phyloP scores from a whole-genome alignment of 2,113 vertebrate genomes.

The Syrrhaptes paradoxus region DNA sequence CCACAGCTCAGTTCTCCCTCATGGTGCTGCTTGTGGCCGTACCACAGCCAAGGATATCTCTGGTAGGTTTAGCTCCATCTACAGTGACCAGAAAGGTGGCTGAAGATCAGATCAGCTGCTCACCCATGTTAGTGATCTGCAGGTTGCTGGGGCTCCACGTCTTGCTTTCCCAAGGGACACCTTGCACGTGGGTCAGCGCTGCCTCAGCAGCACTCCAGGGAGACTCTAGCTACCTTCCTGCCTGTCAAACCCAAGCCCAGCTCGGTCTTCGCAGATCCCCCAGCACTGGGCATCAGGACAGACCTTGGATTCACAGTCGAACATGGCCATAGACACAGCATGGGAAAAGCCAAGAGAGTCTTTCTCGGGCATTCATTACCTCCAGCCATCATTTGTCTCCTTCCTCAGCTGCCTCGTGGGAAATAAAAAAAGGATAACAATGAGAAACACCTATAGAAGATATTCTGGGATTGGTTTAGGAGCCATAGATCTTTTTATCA shows the following conservation, averaged over 20 bases:
- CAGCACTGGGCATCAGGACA: not conserved
- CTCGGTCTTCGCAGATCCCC: not conserved
- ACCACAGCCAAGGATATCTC: not conserved
- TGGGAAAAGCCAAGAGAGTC: not conserved
- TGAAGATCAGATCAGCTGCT: not conserved
- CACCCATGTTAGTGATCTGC: not conserved
- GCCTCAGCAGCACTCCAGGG: not conserved
- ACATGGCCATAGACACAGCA: not conserved
- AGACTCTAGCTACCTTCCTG: not conserved
- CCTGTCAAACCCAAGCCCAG: not conserved
- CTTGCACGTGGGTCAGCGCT: not conserved
- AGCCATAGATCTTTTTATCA: not conserved
- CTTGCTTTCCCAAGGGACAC: not conserved
- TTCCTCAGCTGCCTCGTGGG: not conserved
- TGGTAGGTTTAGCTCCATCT: not conserved
- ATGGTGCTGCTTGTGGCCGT: accelerated
- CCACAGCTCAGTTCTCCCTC: not conserved
- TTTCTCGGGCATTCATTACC: not conserved
- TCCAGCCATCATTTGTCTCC: not conserved
- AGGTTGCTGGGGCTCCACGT: not conserved
- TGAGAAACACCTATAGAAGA: not conserved
- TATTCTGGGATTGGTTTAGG: not conserved
- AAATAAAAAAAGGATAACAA: not conserved
- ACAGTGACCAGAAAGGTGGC: not conserved
- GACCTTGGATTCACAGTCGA: not conserved